These are phyloP conservation scores for Corythornis cristatus DNA, from an alignment of 2,113 vertebrate genomes.

Conservation along the genomic window DNA sequence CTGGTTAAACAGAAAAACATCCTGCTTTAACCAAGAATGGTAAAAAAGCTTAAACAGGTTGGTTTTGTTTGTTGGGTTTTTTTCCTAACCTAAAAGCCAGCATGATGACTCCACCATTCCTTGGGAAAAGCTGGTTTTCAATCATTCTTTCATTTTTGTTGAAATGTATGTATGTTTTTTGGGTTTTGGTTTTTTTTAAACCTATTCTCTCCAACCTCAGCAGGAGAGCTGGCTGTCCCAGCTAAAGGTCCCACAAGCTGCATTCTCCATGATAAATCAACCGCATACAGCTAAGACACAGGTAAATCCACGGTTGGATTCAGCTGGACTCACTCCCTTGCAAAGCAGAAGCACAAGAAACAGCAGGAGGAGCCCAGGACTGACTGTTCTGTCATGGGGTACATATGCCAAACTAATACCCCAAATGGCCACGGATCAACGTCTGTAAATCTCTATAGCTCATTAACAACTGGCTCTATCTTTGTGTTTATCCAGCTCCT, in stretches of 20 bases:
- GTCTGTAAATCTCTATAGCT: constrained; percentile 7
- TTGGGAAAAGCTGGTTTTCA: not conserved
- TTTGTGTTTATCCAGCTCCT: constrained; percentile 35
- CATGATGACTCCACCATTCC: not conserved
- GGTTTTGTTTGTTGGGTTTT: not conserved
- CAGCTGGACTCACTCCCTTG: not conserved
- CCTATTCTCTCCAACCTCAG: not conserved
- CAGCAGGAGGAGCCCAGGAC: not conserved
- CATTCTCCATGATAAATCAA: not conserved
- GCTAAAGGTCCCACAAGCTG: not conserved
- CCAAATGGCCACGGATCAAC: not conserved
- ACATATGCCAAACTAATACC: not conserved
- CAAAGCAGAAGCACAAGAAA: not conserved
- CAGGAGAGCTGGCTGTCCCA: not conserved
- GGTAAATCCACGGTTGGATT: not conserved
- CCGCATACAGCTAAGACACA: rapidly evolving
- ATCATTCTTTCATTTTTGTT: not conserved
- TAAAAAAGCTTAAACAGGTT: not conserved
- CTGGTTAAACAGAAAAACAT: constrained; percentile 33
- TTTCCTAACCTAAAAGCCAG: not conserved
- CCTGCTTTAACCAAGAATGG: constrained; percentile 9
- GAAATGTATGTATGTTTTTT: not conserved
- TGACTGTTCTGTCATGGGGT: not conserved
- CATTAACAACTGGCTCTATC: constrained; percentile 26
- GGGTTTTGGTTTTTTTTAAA: not conserved